Base-by-base conservation (phyloP, 37 sponge, comb jelly and placozoan species). In the Chondrilla cf. caribensis region DNA sequence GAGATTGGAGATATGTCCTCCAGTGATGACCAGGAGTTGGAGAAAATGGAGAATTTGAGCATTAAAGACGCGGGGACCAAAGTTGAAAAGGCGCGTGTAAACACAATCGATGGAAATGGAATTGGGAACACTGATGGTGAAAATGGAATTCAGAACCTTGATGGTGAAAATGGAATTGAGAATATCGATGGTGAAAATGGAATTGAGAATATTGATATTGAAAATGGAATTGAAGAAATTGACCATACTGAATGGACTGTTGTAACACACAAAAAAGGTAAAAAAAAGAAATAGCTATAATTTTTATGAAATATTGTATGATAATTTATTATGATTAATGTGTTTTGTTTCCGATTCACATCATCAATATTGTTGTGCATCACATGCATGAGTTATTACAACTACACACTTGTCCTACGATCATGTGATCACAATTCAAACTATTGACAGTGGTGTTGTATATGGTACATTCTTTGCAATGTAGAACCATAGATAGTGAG, bases 41-140 rank as follows among this genome's bases (percentile, higher is more conserved):
- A 89, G 75, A 76, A 97, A 97, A 79, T 94, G 79, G 31, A 94
- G 64, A 75, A 83, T 80, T 68, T 94, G 84, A 21, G 89, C 91
- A 1, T 55, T 78, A 24, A 97, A 86, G 25, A 97, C 85, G 58
- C 81, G 83, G 60, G 17, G 25, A 26, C 47, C 33, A 65, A 19
- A 78, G 68, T 22, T 43, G 60, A 19, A 8, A 4, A 42, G 78
- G 4, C 15, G 14, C 31, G 14, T 24, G 5, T 6, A 22, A 60
- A 22, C 22, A 60, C 28, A 28, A 26, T 4, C 9, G 24, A 26
- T 22, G 64, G 64, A 26, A 26, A 22, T 60, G 64, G 64, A 60
- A 60, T 60, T 60, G 64, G 64, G 29, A 28, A 6, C 22, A 60
- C 22, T 6, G 28, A 22, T 47, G 51, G 9, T 14, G 51, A 47